Percentiles rank a stretch among this genome's conserved stretches.
Conservation (phyloP, 2,888 invertebrate genomes). For the Yponomeuta sedellus region DNA sequence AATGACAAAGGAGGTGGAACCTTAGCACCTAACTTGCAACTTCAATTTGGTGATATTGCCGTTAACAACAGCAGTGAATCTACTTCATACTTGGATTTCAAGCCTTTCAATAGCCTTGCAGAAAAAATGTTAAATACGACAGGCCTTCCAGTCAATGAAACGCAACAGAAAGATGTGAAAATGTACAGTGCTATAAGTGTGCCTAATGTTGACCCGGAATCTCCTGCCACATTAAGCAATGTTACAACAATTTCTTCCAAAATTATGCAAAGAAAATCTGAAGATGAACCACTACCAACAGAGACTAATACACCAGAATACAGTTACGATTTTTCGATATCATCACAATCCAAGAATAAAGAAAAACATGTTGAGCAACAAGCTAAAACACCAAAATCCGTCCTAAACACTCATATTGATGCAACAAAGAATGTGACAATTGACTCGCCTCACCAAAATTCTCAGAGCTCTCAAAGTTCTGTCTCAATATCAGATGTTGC, state of each 20-base stretch:
- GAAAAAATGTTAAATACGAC: conserved; percentile 50
- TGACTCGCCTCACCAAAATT: conserved; percentile 45
- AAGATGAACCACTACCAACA: conserved; percentile 36
- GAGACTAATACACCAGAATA: conserved; percentile 53
- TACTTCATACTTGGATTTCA: conserved; percentile 62
- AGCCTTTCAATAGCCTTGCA: conserved; percentile 49
- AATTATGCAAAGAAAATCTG: conserved; percentile 29
- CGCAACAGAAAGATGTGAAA: conserved; percentile 13
- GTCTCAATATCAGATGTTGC: conserved; percentile 66
- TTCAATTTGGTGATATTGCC: conserved; percentile 19
- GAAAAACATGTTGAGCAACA: conserved; percentile 27
- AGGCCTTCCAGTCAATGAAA: conserved; percentile 40
- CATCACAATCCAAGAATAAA: conserved; percentile 39
- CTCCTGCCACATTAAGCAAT: conserved; percentile 38
- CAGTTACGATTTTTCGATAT: conserved; percentile 58
- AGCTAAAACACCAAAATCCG: conserved; percentile 24
- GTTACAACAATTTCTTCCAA: conserved; percentile 35
- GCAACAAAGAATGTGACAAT: conserved; percentile 34
- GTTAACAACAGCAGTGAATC: conserved; percentile 59
- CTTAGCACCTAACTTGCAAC: background rate
- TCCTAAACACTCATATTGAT: conserved; percentile 28
- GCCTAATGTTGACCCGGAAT: conserved; percentile 28
- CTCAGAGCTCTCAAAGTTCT: conserved; percentile 56
- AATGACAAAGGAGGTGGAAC: conserved; percentile 19
- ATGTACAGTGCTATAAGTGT: background rate